Base-by-base conservation (phyloP, 2,888 invertebrate species). In the Dryobota labecula region DNA sequence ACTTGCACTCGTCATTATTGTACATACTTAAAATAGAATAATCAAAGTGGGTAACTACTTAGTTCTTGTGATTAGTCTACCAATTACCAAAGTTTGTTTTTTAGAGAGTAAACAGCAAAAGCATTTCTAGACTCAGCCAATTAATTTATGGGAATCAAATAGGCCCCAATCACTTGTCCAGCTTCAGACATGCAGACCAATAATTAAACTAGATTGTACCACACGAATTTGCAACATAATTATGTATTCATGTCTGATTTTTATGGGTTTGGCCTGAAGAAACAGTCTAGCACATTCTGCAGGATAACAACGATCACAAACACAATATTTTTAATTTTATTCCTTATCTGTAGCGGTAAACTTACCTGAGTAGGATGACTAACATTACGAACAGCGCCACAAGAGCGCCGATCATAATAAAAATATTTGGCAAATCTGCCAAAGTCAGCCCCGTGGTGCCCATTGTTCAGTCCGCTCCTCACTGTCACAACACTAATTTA, bases 301-400 rank as follows among this genome's bases (percentile, higher is more conserved):
- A 66, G 64, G 83, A 68, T 79, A 79, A 64, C 45, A 69, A 70
- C 30, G n/a, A 38, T 60, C 62, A 58, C 67, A 67, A 73, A 64
- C 27, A 70, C 43, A 66, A 65, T 54, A 60, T 54, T 38, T 51
- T 56, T 60, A 51, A 33, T 49, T 60, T 33, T 62, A 71, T 71
- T 69, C 62, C 70, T 73, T 82, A 76, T 75, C 80, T 47, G 15
- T 66, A 76, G 62, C 20, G 51, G 51, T 47, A 30, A 73, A 91
- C 96, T 94, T 90, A 97, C 98, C 97, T 97, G 93, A 97, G 97
- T 84, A 98, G 97, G 91, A 97, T 97, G 85, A 98, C 96, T 88
- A 97, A 96, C 97, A 97, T 97, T 78, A 97, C 97, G 93, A 97
- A 97, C 88, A 98, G 97, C 91, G 97, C 97, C 88, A 97, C 96